Evolutionary conservation across 2,113 vertebrate genomes (phyloP).

Genomic region (Tautogolabrus adspersus): DNA sequence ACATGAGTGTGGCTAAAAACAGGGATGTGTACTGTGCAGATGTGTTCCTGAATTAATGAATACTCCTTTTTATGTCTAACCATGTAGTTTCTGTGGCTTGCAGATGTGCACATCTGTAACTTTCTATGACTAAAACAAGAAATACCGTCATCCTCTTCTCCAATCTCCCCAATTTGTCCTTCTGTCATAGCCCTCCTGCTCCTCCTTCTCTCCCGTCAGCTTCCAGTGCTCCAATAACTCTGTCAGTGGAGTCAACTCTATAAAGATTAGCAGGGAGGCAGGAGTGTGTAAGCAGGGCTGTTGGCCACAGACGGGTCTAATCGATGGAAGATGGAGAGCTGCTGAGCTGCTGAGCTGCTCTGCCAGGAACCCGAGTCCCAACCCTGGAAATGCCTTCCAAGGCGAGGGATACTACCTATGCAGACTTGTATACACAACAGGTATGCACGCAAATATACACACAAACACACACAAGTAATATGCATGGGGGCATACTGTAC

Average conservation of each 20-base stretch:
- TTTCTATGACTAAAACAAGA: conserved; percentile 31
- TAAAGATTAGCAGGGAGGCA: conserved; percentile 79
- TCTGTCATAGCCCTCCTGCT: conserved; percentile 50
- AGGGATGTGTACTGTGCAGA: neutral
- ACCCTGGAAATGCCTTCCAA: conserved; percentile 56
- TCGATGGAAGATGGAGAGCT: conserved; percentile 69
- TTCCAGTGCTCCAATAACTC: conserved; percentile 76
- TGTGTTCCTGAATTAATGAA: neutral
- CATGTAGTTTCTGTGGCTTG: conserved; percentile 11
- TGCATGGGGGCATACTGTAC: conserved; percentile 23
- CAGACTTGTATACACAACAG: conserved; percentile 9
- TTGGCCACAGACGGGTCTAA: conserved; percentile 74
- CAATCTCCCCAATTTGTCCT: conserved; percentile 47
- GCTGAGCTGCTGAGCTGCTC: conserved; percentile 28
- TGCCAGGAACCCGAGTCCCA: conserved; percentile 56
- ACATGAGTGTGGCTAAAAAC: neutral
- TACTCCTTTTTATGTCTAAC: conserved; percentile 3
- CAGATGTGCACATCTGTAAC: neutral
- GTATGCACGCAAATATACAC: conserved; percentile 31
- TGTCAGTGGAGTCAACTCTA: conserved; percentile 78
- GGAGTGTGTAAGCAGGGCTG: conserved; percentile 72
- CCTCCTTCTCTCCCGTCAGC: conserved; percentile 46
- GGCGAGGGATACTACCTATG: conserved; percentile 6
- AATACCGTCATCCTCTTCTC: conserved; percentile 37
- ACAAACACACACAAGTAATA: neutral